These are phyloP conservation scores for Sphaeramia orbicularis DNA, from an alignment of 2,797 vertebrate species.

Conservation along the genomic window DNA sequence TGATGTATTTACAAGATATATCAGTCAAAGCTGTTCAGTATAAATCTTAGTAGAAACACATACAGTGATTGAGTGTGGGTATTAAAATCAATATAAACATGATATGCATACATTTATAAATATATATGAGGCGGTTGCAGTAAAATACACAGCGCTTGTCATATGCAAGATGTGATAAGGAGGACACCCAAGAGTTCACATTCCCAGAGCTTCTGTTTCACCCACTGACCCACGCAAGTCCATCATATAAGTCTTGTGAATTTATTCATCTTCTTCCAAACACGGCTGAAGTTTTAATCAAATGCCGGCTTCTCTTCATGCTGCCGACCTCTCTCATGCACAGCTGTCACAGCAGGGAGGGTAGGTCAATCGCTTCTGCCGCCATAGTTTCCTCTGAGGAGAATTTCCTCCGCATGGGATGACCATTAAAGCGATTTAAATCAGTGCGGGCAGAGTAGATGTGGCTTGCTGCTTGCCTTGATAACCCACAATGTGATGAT, in stretches of 20 bases:
- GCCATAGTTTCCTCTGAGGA: slow-evolving; percentile 65
- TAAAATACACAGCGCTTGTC: slow-evolving; percentile 33
- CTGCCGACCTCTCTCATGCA: slow-evolving; percentile 55
- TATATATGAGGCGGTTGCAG: slow-evolving; percentile 2
- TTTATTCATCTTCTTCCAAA: slow-evolving; percentile 74
- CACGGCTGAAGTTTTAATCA: slow-evolving; percentile 69
- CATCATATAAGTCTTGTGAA: slow-evolving; percentile 57
- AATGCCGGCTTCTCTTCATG: slow-evolving; percentile 63
- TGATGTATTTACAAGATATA: not conserved
- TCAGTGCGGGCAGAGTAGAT: slow-evolving; percentile 58
- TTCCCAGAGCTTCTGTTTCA: slow-evolving; percentile 34
- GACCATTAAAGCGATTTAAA: slow-evolving; percentile 68
- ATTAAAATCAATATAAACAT: not conserved
- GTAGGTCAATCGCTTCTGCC: slow-evolving; percentile 69
- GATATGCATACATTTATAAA: not conserved
- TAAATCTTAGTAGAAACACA: not conserved
- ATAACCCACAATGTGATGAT: slow-evolving; percentile 68
- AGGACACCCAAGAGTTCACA: slow-evolving; percentile 6
- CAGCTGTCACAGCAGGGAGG: slow-evolving; percentile 60
- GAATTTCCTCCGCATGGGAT: slow-evolving; percentile 42
- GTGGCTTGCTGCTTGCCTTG: slow-evolving; percentile 47
- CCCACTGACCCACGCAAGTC: slow-evolving; percentile 57
- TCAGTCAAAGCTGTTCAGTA: not conserved
- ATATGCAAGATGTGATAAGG: slow-evolving; percentile 20
- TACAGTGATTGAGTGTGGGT: not conserved